Conservation (phyloP, 2,888 invertebrate genomes). For the Allophyes oxyacanthae region DNA sequence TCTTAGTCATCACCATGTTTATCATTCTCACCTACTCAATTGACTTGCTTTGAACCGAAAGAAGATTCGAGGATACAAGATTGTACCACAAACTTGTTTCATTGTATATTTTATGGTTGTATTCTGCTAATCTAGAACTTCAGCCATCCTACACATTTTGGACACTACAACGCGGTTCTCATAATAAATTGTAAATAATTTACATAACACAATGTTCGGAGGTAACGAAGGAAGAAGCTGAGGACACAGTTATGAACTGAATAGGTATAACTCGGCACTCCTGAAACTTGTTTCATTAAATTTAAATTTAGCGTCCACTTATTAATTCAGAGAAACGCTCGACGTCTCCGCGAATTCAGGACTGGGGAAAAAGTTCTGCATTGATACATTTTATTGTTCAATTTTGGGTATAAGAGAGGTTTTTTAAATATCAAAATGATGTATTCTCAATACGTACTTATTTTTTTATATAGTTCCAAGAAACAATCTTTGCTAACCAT, state of each 20-base stretch:
- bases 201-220: conserved; percentile 68
- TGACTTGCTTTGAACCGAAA: too few relatives aligned
- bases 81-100: too few relatives aligned
- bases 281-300: conserved; percentile 85
- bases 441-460: conserved; percentile 48
- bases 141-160: conserved; percentile 32
- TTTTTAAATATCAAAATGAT: conserved; percentile 53
- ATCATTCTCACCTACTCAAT: too few relatives aligned
- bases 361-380: conserved; percentile 65
- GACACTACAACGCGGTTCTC: conserved; percentile 22
- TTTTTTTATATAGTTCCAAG: too few relatives aligned
- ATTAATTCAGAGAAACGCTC: conserved; percentile 80
- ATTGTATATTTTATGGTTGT: conserved; percentile 22
- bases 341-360: conserved; percentile 67
- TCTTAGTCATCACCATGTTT: too few relatives aligned
- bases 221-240: conserved; percentile 62
- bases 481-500: too few relatives aligned
- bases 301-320: conserved; percentile 83
- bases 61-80: too few relatives aligned
- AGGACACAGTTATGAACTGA: conserved; percentile 68
- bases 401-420: conserved; percentile 59
- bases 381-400: conserved; percentile 68
- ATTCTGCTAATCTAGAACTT: conserved; percentile 9
- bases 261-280: conserved; percentile 70
- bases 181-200: conserved; percentile 63